phyloP scores from a whole-genome alignment of 1,140 invertebrate species.

The Lepidotrigona ventralis region DNA sequence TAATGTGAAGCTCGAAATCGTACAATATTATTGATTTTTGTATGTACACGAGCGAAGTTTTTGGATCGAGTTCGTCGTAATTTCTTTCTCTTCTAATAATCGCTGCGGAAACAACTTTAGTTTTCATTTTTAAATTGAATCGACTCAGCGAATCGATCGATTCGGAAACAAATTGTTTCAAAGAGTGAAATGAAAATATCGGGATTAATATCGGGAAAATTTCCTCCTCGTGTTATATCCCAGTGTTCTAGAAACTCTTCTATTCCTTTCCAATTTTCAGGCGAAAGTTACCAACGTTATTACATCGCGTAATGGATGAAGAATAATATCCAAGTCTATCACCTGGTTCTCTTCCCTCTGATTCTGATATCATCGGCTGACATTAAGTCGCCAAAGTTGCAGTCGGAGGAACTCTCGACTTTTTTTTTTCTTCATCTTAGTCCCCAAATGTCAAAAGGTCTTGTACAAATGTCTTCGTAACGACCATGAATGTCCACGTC shows the following conservation, averaged over 20 bases:
- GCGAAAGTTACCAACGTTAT: neutral
- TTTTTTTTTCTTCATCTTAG: neutral
- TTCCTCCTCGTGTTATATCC: neutral
- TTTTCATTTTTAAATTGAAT: neutral
- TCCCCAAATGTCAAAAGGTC: neutral
- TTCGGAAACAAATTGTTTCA: neutral
- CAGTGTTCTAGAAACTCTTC: neutral
- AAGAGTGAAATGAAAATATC: neutral
- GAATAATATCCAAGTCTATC: neutral
- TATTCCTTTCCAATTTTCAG: neutral
- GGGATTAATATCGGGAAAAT: neutral
- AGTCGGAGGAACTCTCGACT: neutral
- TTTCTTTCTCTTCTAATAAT: too few relatives aligned
- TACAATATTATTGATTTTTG: too few relatives aligned
- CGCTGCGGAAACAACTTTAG: too few relatives aligned
- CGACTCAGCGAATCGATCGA: neutral
- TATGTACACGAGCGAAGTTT: too few relatives aligned
- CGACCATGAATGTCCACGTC: neutral
- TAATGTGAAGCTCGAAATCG: too few relatives aligned
- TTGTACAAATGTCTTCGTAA: conserved; percentile 8
- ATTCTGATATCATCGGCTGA: neutral
- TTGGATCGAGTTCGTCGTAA: too few relatives aligned
- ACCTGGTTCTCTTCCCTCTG: neutral
- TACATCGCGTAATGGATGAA: neutral
- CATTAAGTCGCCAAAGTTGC: neutral